Conservation (phyloP, 2,113 vertebrate species). For the Rana temporaria region DNA sequence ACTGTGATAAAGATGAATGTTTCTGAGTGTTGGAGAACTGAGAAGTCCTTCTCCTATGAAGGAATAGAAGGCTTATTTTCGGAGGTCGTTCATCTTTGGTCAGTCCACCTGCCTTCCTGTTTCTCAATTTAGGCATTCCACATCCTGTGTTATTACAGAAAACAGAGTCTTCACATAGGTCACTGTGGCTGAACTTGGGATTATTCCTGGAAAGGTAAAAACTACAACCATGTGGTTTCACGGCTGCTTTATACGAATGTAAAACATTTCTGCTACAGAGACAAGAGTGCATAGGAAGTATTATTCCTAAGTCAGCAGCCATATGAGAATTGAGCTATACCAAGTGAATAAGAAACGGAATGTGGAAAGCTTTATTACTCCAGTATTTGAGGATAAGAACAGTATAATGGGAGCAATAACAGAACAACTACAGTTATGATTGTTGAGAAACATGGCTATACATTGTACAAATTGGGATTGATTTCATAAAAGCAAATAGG, state of each 20-base stretch:
- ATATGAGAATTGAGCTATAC: not conserved
- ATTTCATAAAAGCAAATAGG: too few relatives aligned
- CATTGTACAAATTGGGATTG: too few relatives aligned
- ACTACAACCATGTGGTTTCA: conserved; percentile 12
- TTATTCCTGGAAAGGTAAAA: conserved; percentile 36
- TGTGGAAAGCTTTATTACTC: not conserved
- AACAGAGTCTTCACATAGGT: conserved; percentile 18
- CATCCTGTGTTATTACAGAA: conserved; percentile 20
- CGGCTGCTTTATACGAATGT: not conserved
- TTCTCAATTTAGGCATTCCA: conserved; percentile 15
- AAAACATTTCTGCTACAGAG: conserved; percentile 16
- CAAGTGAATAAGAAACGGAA: not conserved
- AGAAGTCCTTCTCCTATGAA: too few relatives aligned
- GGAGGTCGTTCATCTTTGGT: not conserved
- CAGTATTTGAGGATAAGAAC: too few relatives aligned
- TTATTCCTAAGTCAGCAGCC: not conserved
- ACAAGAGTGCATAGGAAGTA: not conserved
- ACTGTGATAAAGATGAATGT: too few relatives aligned
- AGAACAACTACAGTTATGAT: too few relatives aligned
- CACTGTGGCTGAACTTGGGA: conserved; percentile 3
- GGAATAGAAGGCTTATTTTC: too few relatives aligned
- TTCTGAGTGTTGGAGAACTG: too few relatives aligned
- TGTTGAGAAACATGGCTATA: too few relatives aligned
- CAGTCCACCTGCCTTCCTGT: conserved; percentile 19
- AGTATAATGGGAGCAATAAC: too few relatives aligned